Conservation (phyloP, 2,888 invertebrate species). For the Sinodicranocentrus sp. region DNA sequence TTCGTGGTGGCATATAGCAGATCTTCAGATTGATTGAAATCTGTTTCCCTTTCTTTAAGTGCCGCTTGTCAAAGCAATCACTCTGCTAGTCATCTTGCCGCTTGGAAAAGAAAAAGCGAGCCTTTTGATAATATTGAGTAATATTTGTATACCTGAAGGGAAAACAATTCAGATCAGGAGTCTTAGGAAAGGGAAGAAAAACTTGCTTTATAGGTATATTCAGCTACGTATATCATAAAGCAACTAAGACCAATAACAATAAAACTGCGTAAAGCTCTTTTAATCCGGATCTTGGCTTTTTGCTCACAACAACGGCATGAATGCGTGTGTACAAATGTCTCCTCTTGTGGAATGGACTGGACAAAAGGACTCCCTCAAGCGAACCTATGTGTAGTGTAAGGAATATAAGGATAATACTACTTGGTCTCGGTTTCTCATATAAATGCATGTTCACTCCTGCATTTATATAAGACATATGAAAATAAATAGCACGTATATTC, state of each 20-base stretch:
- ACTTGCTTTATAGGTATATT: neutral
- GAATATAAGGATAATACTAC: neutral
- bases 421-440: neutral
- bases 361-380: constrained; percentile 51
- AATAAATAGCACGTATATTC: constrained; percentile 42
- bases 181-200: neutral
- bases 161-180: neutral
- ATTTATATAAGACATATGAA: constrained; percentile 15
- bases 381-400: neutral
- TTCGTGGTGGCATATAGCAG: neutral
- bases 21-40: constrained; percentile 25
- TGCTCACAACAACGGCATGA: constrained; percentile 7
- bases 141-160: neutral
- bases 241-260: constrained; percentile 5
- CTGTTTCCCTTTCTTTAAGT: neutral
- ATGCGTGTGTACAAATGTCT: constrained; percentile 9
- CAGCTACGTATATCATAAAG: neutral
- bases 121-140: neutral
- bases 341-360: constrained; percentile 44
- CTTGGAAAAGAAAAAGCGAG: constrained; percentile 6
- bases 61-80: constrained; percentile 35
- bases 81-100: constrained; percentile 11
- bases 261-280: constrained; percentile 30
- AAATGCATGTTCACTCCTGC: constrained; percentile 25
- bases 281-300: constrained; percentile 48